Evolutionary conservation across 2,797 vertebrate genomes (phyloP).

Genomic region (Chrosomus eos): DNA sequence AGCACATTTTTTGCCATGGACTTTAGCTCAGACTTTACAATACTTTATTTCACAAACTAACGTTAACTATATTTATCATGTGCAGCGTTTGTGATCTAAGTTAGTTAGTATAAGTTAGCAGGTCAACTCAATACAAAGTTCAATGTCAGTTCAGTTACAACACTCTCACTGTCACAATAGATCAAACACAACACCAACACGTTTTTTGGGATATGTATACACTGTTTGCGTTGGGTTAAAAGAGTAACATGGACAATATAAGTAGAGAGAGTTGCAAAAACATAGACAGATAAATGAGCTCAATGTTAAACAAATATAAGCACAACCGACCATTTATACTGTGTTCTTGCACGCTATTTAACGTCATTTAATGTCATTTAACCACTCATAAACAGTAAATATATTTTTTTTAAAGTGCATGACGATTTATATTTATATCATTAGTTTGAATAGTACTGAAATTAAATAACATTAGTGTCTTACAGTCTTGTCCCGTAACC

Average conservation of each 20-base stretch:
- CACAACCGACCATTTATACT: not conserved
- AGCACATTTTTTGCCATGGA: not conserved
- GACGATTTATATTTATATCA: no score
- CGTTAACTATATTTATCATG: not conserved
- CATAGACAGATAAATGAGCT: not conserved
- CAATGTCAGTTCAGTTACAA: conserved; percentile 22
- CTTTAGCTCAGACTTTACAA: not conserved
- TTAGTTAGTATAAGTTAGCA: conserved; percentile 5
- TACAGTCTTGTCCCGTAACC: not conserved
- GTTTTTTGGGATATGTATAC: not conserved
- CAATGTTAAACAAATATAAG: not conserved
- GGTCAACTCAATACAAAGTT: conserved; percentile 30
- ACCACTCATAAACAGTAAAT: not conserved
- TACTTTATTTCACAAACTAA: not conserved
- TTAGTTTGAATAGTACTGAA: not conserved
- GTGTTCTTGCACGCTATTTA: not conserved
- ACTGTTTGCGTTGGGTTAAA: not conserved
- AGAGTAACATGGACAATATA: not conserved
- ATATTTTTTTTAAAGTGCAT: not conserved
- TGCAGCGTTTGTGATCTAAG: not conserved
- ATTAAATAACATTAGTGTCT: not conserved
- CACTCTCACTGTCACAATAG: not conserved
- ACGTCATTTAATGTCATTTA: not conserved
- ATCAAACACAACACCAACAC: not conserved
- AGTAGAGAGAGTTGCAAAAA: not conserved